These are phyloP conservation scores for Steinernema hermaphroditum DNA, from an alignment of 2,888 invertebrate species.

Conservation along the genomic window DNA sequence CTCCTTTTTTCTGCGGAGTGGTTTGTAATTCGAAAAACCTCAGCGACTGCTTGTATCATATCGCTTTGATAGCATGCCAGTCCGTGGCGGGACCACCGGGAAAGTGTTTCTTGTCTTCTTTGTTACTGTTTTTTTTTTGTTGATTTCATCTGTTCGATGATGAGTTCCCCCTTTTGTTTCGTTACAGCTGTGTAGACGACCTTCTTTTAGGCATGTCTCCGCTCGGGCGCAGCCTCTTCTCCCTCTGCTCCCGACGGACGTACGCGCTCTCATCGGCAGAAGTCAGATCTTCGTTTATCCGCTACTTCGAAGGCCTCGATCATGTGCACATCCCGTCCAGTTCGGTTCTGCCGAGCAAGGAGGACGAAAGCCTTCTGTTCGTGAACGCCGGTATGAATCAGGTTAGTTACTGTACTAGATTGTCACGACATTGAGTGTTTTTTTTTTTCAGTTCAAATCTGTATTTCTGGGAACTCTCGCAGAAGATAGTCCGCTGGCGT, in stretches of 20 bases:
- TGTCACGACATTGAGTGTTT: background rate
- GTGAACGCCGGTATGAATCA: conserved; percentile 99
- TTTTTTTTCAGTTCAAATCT: conserved; percentile 79
- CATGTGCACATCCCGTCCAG: conserved; percentile 95
- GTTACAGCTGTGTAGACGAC: background rate
- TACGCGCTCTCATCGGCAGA: conserved; percentile 17
- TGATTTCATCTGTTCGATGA: background rate
- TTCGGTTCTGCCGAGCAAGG: conserved; percentile 91
- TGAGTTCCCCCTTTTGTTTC: background rate
- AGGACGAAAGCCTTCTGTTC: conserved; percentile 91
- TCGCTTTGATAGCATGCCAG: too few species aligned
- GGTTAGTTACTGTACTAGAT: conserved; percentile 67
- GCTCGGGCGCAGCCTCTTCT: background rate
- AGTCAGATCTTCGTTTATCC: conserved; percentile 73
- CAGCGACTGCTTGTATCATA: too few species aligned
- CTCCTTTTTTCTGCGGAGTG: too few species aligned
- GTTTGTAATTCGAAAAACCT: too few species aligned
- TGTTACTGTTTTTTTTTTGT: background rate
- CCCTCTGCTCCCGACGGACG: background rate
- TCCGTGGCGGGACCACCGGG: background rate
- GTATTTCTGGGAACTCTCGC: conserved; percentile 92
- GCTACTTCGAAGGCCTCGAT: conserved; percentile 77
- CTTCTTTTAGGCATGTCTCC: background rate
- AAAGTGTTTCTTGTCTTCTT: background rate
- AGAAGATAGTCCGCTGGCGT: conserved; percentile 90